These are phyloP conservation scores for Acanthosepion pharaonis DNA, from an alignment of 2,888 invertebrate genomes.

Conservation along the genomic window DNA sequence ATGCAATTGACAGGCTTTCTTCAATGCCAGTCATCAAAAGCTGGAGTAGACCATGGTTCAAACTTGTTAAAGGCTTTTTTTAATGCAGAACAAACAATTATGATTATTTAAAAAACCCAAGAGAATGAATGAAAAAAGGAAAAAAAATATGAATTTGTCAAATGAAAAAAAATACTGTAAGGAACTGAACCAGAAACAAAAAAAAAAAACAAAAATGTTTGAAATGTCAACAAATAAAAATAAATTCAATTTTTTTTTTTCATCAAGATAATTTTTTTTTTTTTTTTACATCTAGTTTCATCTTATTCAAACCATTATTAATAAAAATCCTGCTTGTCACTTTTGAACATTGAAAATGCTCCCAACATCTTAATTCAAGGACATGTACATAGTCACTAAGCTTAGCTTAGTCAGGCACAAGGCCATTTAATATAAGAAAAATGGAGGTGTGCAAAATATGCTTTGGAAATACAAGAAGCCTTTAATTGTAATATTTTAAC, in stretches of 20 bases:
- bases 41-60: constrained; percentile 33
- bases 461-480: constrained; percentile 33
- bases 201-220: neutral
- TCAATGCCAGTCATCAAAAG: neutral
- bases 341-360: too few species aligned
- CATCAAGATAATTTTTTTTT: too few species aligned
- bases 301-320: too few species aligned
- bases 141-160: neutral
- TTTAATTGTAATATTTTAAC: constrained; percentile 10
- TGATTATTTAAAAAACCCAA: neutral
- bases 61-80: neutral
- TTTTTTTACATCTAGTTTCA: too few species aligned
- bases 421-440: neutral
- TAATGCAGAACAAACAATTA: neutral
- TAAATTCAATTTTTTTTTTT: too few species aligned
- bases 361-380: too few species aligned
- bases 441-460: constrained; percentile 16
- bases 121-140: neutral
- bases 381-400: neutral
- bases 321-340: too few species aligned
- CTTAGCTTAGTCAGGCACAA: neutral
- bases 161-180: neutral
- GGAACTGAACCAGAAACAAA: neutral
- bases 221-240: neutral
- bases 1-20: neutral